A percentile compares a stretch with the other conserved stretches of the same genome.
Evolutionary conservation across 2,888 invertebrate genomes (phyloP).

Genomic region (Eristalis pertinax): DNA sequence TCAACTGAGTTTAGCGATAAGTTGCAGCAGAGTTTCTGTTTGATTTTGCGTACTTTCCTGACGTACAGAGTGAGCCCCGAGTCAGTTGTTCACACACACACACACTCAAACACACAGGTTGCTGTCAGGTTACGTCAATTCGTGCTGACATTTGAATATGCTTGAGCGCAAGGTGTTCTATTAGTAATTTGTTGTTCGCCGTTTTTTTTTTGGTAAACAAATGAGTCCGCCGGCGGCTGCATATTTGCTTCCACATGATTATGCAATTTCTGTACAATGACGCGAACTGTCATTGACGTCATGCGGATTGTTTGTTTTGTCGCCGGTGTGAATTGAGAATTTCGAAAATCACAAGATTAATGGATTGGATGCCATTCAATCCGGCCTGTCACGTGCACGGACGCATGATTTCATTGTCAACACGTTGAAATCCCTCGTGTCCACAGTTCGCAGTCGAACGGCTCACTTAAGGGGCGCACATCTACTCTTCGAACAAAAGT

Average conservation of each 20-base stretch:
- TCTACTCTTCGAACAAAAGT: too few relatives aligned
- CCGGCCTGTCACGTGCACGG: neutral
- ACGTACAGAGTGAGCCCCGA: constrained; percentile 17
- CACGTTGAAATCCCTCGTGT: neutral
- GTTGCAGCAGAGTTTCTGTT: neutral
- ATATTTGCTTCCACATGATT: neutral
- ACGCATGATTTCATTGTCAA: neutral
- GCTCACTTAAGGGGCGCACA: too few relatives aligned
- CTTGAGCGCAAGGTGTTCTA: constrained; percentile 17
- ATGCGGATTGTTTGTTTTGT: neutral
- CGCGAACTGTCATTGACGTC: neutral
- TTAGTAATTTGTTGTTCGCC: constrained; percentile 4
- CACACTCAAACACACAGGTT: neutral
- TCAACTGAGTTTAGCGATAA: neutral
- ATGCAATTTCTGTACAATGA: neutral
- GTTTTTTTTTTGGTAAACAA: neutral
- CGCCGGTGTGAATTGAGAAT: too few relatives aligned
- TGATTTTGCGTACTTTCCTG: constrained; percentile 17
- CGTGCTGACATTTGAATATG: neutral
- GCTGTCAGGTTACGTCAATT: constrained; percentile 30
- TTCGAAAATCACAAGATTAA: too few relatives aligned
- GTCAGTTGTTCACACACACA: constrained; percentile 3
- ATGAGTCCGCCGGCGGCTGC: neutral
- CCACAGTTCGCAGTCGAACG: too few relatives aligned
- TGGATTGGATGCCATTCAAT: neutral